Evolutionary conservation across 2,797 vertebrate genomes (phyloP).

Genomic region (Botia kubotai): DNA sequence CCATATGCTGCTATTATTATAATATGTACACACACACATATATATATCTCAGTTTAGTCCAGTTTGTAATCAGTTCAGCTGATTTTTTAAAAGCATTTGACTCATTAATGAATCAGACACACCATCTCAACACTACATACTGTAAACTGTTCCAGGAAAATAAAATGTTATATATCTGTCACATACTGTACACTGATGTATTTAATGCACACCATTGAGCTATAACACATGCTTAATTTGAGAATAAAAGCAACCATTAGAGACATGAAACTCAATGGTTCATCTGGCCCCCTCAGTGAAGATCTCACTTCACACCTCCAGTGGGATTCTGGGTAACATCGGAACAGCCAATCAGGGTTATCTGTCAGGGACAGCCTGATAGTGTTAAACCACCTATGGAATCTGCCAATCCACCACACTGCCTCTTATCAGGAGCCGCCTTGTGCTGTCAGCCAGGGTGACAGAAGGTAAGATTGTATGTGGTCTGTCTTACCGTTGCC

Average conservation of each 20-base stretch:
- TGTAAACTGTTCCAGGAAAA: background rate
- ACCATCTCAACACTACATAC: background rate
- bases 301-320: constrained; percentile 50
- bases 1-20: no score
- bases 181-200: background rate
- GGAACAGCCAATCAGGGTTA: background rate
- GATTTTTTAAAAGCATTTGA: background rate
- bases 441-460: constrained; percentile 61
- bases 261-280: constrained; percentile 43
- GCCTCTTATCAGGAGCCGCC: constrained; percentile 40
- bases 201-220: background rate
- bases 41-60: background rate
- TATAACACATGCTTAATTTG: background rate
- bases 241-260: background rate
- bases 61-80: background rate
- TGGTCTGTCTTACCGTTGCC: constrained; percentile 52
- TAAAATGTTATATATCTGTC: background rate
- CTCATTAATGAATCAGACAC: background rate
- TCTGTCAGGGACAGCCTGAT: constrained; percentile 40
- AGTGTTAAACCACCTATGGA: constrained; percentile 34
- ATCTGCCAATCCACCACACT: constrained; percentile 31
- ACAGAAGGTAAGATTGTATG: constrained; percentile 72
- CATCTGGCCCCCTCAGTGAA: constrained; percentile 20
- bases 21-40: no score
- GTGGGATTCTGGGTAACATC: constrained; percentile 29